Conservation (phyloP, 64 coral and sea anemone species). For the Trachythela sp. region DNA sequence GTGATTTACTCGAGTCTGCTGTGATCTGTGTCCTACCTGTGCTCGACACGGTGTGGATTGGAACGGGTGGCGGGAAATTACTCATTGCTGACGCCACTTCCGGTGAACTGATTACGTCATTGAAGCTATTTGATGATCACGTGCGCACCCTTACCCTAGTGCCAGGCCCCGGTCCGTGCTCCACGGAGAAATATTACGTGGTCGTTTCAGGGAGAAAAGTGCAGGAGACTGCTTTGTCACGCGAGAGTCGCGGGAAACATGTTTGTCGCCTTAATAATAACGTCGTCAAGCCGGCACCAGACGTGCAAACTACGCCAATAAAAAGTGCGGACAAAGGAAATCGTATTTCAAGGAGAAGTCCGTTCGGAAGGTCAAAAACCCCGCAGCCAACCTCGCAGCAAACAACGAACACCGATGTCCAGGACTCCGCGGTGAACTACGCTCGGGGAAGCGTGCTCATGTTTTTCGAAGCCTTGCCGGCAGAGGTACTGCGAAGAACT, state of each 20-base stretch:
- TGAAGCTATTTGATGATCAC: conserved; percentile 71
- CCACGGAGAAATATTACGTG: conserved; percentile 71
- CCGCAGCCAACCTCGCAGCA: not conserved
- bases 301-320: not conserved
- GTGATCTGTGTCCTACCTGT: conserved; percentile 73
- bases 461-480: conserved; percentile 2
- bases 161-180: conserved; percentile 62
- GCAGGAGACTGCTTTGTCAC: not conserved
- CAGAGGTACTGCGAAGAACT: not conserved
- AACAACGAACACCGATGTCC: not conserved
- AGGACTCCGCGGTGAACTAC: not conserved
- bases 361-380: not conserved
- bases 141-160: conserved; percentile 66
- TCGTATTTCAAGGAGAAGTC: not conserved
- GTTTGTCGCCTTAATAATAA: not conserved
- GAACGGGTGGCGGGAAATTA: conserved; percentile 67
- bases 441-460: not conserved
- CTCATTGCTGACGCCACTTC: conserved; percentile 65
- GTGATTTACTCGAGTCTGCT: conserved; percentile 35
- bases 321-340: not conserved
- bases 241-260: not conserved
- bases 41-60: conserved; percentile 77
- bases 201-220: conserved; percentile 77
- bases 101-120: conserved; percentile 66
- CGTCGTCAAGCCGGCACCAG: not conserved